Base-by-base conservation (phyloP, 2,888 invertebrate species). In the Troides helena region DNA sequence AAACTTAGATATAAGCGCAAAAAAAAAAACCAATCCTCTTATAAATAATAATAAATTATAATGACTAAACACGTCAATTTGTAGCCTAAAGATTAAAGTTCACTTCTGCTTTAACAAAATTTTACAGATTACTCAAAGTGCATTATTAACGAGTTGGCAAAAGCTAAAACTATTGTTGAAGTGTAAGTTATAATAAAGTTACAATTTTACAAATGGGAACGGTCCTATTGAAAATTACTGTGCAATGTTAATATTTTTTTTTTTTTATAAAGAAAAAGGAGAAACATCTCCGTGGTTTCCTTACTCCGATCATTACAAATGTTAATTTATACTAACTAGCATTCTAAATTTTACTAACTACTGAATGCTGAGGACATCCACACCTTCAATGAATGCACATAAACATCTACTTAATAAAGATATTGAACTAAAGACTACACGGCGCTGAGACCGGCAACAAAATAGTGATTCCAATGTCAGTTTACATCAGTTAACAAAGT, bases 321-420 rank as follows among this genome's bases (percentile, higher is more conserved):
- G 82, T 85, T 82, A 89, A 89, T 90, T 90, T 90, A 90, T 83
- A 83, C 91, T 92, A 92, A 87, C 92, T 92, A 92, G 92, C 92
- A 91, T 88, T 85, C 92, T 92, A 92, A 89, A 91, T 89, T 92
- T 92, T 88, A 90, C 92, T 92, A 92, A 86, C 92, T 92, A 92
- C 82, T 79, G 89, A 90, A 92, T 90, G 90, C 88, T 82, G 83
- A 84, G 81, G 80, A 84, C 90, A 91, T 89, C 72, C 90, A 87
- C 81, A 82, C 80, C 39, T 76, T 84, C 80, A 83, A 88, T 86
- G 85, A 88, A 88, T 91, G 88, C 87, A 86, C 85, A 81, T 88
- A 87, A 88, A 90, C 88, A 86, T 85, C 90, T 91, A 91, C 85
- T 82, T 86, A 86, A 85, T 86, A 85, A 84, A 89, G 85, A 86